Percentiles rank a stretch among this genome's conserved stretches.
Conservation (phyloP, 1,140 invertebrate species). For the Melipona quadrifasciata region DNA sequence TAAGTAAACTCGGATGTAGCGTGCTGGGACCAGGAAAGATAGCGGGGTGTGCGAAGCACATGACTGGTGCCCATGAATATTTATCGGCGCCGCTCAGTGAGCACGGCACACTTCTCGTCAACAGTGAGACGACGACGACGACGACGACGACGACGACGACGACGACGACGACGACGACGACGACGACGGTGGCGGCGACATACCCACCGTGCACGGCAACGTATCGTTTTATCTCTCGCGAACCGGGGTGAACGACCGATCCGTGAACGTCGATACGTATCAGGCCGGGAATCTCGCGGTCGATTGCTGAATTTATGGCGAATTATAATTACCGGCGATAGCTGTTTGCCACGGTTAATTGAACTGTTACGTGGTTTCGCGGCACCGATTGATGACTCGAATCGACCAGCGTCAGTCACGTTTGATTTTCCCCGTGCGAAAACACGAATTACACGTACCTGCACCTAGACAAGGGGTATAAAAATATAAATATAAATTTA, state of each 20-base stretch:
- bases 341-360: conserved; percentile 25
- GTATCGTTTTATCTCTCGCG: conserved; percentile 8
- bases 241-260: conserved; percentile 32
- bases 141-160: no score
- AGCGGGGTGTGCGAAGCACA: conserved; percentile 29
- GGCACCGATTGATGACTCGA: not conserved
- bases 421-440: not conserved
- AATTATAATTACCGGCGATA: conserved; percentile 29
- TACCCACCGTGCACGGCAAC: conserved; percentile 38
- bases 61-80: conserved; percentile 63
- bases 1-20: conserved; percentile 54
- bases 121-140: conserved; percentile 2
- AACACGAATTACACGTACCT: not conserved
- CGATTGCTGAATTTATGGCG: conserved; percentile 18
- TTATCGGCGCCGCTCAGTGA: conserved; percentile 60
- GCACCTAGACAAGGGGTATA: no score
- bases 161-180: not conserved
- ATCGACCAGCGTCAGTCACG: no score
- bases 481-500: no score
- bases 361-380: conserved; percentile 3
- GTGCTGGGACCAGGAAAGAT: conserved; percentile 43
- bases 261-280: not conserved
- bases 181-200: not conserved
- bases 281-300: not conserved
- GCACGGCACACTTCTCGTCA: conserved; percentile 50